phyloP scores from a whole-genome alignment of 2,797 vertebrate genomes.

The Pipistrellus pygmaeus region DNA sequence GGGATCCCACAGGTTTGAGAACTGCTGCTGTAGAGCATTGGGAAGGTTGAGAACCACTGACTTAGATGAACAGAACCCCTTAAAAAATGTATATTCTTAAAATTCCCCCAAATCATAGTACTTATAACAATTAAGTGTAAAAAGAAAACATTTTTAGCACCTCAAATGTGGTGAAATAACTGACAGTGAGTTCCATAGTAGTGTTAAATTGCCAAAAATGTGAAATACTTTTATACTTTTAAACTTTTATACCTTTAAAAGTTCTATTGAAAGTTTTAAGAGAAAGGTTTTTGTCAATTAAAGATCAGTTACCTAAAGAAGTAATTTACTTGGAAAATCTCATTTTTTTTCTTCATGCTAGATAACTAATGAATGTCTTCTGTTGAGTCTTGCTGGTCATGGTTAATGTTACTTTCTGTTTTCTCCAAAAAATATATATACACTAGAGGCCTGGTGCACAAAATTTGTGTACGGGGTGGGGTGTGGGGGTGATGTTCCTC shows the following conservation, averaged over 20 bases:
- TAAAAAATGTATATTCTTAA: background rate
- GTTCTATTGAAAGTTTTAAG: slow-evolving; percentile 6
- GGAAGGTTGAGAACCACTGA: too few relatives aligned
- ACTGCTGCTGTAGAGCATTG: too few relatives aligned
- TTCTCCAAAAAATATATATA: background rate
- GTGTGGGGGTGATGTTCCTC: too few relatives aligned
- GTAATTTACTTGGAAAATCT: slow-evolving; percentile 6
- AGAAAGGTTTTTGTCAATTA: slow-evolving; percentile 17
- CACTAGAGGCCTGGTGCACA: too few relatives aligned
- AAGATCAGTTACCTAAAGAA: slow-evolving; percentile 36
- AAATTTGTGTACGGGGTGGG: too few relatives aligned
- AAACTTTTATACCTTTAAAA: slow-evolving; percentile 5
- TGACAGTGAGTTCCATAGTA: background rate
- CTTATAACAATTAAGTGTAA: background rate
- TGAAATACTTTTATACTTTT: background rate
- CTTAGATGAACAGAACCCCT: slow-evolving; percentile 10
- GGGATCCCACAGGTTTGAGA: too few relatives aligned
- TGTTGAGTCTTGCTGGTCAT: slow-evolving; percentile 28
- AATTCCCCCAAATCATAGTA: background rate
- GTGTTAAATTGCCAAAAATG: background rate
- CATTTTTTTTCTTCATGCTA: slow-evolving; percentile 8
- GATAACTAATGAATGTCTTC: background rate
- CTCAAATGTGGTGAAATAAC: background rate
- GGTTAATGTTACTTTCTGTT: slow-evolving; percentile 24
- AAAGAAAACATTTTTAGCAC: background rate